phyloP scores from a whole-genome alignment of 2,113 vertebrate species.

The Polyodon spathula region DNA sequence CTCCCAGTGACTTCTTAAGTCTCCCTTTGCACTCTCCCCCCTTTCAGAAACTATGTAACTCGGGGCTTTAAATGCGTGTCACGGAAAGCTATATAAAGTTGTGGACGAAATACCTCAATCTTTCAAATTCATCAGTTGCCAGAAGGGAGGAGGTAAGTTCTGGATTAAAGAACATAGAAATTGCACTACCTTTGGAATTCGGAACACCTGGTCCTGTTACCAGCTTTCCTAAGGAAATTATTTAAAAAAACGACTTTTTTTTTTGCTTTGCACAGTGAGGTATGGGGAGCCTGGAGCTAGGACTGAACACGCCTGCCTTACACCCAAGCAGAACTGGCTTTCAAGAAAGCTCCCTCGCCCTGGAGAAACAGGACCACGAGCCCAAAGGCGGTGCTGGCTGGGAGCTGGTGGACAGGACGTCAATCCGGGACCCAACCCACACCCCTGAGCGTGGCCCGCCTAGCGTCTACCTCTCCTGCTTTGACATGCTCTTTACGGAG shows the following conservation, averaged over 20 bases:
- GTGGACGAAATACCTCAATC: too few species aligned
- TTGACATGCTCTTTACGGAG: conserved; percentile 74
- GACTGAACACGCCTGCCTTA: conserved; percentile 37
- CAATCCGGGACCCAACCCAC: conserved; percentile 36
- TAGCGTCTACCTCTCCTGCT: conserved; percentile 76
- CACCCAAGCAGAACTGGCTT: conserved; percentile 41
- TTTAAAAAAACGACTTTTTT: neutral
- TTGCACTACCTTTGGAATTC: too few species aligned
- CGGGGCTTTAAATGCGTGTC: conserved; percentile 12
- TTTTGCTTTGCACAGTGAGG: conserved; percentile 25
- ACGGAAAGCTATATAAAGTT: conserved; percentile 14
- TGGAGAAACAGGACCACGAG: conserved; percentile 50
- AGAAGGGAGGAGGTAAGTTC: too few species aligned
- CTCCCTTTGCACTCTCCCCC: neutral
- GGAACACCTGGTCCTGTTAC: too few species aligned
- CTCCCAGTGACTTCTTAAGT: conserved; percentile 31
- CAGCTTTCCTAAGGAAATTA: neutral
- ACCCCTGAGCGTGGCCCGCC: conserved; percentile 58
- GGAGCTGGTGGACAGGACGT: conserved; percentile 56
- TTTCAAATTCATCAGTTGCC: too few species aligned
- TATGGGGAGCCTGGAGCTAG: conserved; percentile 70
- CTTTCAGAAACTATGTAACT: neutral
- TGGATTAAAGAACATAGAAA: too few species aligned
- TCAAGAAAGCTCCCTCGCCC: conserved; percentile 47
- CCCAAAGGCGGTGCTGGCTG: conserved; percentile 34